These are phyloP conservation scores for Limosa lapponica DNA, from an alignment of 2,797 vertebrate genomes.

Conservation along the genomic window DNA sequence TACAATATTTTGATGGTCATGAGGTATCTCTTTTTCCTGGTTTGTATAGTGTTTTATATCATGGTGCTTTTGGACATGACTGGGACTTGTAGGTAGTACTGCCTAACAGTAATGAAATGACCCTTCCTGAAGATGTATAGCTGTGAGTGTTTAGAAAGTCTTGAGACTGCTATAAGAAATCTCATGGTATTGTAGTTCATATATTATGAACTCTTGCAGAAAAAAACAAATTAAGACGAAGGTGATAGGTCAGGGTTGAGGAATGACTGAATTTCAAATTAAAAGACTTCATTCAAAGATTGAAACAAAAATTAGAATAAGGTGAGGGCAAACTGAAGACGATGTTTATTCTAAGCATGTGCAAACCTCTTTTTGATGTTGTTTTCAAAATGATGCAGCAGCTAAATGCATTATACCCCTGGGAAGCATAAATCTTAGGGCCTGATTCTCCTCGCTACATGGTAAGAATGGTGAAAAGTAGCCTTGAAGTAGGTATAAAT, in stretches of 20 bases:
- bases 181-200: neutral
- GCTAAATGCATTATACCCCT: slow-evolving; percentile 19
- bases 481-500: slow-evolving; percentile 52
- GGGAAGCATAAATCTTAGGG: slow-evolving; percentile 49
- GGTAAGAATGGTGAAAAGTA: slow-evolving; percentile 50
- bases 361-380: slow-evolving; percentile 39
- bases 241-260: neutral
- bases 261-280: neutral
- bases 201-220: neutral
- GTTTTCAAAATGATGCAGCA: slow-evolving; percentile 43
- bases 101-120: neutral
- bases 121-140: neutral
- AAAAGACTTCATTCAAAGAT: neutral
- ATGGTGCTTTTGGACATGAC: neutral
- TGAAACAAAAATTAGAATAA: neutral
- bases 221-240: neutral
- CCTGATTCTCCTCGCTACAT: slow-evolving; percentile 42
- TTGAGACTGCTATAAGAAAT: slow-evolving; percentile 2
- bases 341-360: slow-evolving; percentile 42
- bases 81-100: neutral
- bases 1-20: neutral
- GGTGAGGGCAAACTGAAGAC: neutral
- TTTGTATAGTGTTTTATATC: neutral
- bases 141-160: slow-evolving; percentile 1
- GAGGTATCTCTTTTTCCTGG: neutral